A percentile compares a stretch with the other conserved stretches of the same genome.
Conservation (phyloP, 2,113 vertebrate species). For the Syngnathoides biaculeatus region DNA sequence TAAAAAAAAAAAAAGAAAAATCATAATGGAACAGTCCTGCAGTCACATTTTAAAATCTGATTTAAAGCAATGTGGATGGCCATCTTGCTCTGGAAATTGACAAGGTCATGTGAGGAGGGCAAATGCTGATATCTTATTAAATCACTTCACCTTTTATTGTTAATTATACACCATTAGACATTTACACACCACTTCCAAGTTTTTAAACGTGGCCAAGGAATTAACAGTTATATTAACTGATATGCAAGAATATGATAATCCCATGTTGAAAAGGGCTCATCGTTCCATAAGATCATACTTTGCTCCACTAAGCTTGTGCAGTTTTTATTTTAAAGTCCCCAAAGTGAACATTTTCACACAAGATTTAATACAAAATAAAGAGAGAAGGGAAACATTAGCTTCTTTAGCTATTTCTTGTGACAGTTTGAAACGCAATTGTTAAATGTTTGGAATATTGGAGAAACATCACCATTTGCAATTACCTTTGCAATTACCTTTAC, state of each 20-base stretch:
- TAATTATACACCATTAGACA: neutral
- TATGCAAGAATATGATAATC: neutral
- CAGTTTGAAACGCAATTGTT: neutral
- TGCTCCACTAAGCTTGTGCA: neutral
- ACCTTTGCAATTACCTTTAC: neutral
- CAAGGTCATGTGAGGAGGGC: neutral
- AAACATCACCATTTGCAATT: neutral
- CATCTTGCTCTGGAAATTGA: neutral
- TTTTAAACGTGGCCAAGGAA: neutral
- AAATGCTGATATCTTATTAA: neutral
- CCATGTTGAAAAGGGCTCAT: too few relatives aligned
- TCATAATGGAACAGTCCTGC: neutral
- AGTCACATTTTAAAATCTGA: neutral
- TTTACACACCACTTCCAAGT: neutral
- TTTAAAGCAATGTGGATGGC: neutral
- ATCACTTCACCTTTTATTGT: neutral
- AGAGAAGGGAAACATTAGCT: too few relatives aligned
- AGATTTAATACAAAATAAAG: neutral
- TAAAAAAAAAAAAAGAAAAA: neutral
- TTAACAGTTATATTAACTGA: neutral
- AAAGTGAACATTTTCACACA: neutral
- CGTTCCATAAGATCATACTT: too few relatives aligned
- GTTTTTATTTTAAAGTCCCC: neutral
- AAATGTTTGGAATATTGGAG: neutral
- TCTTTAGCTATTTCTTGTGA: neutral